Evolutionary conservation across 2,888 invertebrate species (phyloP).

Genomic region (Drosophila robusta): DNA sequence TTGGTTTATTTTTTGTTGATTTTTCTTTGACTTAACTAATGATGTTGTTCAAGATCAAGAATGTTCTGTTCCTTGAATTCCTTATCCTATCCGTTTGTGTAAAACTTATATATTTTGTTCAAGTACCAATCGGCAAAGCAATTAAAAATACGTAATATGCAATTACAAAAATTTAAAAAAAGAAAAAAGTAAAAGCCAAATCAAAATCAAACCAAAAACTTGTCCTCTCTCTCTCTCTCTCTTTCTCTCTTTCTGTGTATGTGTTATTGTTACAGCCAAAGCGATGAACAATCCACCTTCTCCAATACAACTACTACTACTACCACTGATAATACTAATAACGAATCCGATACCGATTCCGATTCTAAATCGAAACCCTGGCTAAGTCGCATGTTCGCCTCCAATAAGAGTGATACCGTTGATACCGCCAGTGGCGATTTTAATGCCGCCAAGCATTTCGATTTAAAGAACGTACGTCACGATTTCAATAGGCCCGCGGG

Average conservation of each 20-base stretch:
- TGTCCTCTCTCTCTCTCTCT: slow-evolving; percentile 63
- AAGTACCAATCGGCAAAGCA: slow-evolving; percentile 47
- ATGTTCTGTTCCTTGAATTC: slow-evolving; percentile 39
- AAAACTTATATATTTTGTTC: slow-evolving; percentile 32
- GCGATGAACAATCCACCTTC: slow-evolving; percentile 82
- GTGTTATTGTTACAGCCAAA: slow-evolving; percentile 85
- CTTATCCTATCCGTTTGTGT: slow-evolving; percentile 45
- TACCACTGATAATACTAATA: slow-evolving; percentile 78
- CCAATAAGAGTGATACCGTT: slow-evolving; percentile 45
- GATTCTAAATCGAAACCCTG: slow-evolving; percentile 84
- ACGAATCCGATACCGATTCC: slow-evolving; percentile 67
- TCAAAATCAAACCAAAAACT: slow-evolving; percentile 57
- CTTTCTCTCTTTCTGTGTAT: slow-evolving; percentile 72
- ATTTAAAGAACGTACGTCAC: slow-evolving; percentile 82
- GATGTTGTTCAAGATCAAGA: slow-evolving; percentile 48
- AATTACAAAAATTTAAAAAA: slow-evolving; percentile 24
- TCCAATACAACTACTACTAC: slow-evolving; percentile 77
- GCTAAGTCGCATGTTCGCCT: slow-evolving; percentile 85
- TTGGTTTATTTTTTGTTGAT: slow-evolving; percentile 26
- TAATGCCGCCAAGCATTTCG: slow-evolving; percentile 83
- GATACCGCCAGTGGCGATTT: slow-evolving; percentile 59
- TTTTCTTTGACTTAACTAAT: slow-evolving; percentile 31
- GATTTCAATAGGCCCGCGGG: slow-evolving; percentile 85
- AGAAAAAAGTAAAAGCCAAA: slow-evolving; percentile 27
- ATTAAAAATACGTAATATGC: slow-evolving; percentile 23